phyloP scores from a whole-genome alignment of 2,888 invertebrate genomes.

The Trimorus sp. region DNA sequence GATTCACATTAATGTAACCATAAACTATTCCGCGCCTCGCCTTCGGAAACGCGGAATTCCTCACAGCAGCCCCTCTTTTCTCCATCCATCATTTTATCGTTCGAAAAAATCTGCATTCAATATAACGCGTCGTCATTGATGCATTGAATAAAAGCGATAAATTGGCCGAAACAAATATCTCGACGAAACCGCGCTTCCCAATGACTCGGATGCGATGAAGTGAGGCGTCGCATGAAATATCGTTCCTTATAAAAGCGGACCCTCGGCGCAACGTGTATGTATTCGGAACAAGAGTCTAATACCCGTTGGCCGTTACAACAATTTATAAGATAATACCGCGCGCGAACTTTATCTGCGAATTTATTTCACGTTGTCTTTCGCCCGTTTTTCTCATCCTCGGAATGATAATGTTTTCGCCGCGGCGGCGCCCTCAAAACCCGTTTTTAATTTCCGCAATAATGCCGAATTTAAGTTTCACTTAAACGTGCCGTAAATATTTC shows the following conservation, averaged over 20 bases:
- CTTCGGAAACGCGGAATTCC: too few species aligned
- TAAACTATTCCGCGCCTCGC: too few species aligned
- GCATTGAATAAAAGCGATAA: constrained; percentile 19
- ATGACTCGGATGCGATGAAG: constrained; percentile 27
- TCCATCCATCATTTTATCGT: background rate
- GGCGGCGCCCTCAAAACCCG: background rate
- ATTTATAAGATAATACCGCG: constrained; percentile 58
- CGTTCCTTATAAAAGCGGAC: constrained; percentile 39
- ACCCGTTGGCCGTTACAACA: constrained; percentile 42
- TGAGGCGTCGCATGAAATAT: constrained; percentile 37
- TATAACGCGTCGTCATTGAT: background rate
- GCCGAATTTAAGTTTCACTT: constrained; percentile 40
- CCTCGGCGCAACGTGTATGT: constrained; percentile 16
- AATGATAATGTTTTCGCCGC: constrained; percentile 40
- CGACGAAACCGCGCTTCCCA: constrained; percentile 12
- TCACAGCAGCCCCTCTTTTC: too few species aligned
- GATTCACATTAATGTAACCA: too few species aligned
- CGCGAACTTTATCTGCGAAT: constrained; percentile 39
- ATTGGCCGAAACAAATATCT: constrained; percentile 24
- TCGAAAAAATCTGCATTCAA: background rate
- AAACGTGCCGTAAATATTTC: constrained; percentile 46
- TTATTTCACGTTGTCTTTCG: constrained; percentile 13
- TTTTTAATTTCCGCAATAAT: constrained; percentile 52
- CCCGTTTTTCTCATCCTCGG: too few species aligned
- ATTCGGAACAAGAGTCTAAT: constrained; percentile 38